Base-by-base conservation (phyloP, 1,140 invertebrate species). In the Drosophila quadrilineata region DNA sequence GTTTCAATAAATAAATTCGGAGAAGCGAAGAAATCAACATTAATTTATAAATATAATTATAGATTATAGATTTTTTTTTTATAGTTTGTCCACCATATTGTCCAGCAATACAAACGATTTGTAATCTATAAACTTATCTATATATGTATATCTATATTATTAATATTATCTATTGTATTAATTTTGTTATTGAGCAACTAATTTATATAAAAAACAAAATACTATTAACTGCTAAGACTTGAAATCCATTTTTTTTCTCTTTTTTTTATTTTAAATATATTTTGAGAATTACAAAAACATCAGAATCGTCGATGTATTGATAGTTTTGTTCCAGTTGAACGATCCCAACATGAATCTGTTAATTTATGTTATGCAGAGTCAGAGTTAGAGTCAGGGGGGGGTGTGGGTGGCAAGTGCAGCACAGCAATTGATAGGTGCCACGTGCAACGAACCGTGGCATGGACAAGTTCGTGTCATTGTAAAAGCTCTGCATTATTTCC, bases 121-220 rank as follows among this genome's bases (percentile, higher is more conserved):
- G 29, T 14, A 50, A 26, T 17, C 16, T 68, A 77, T 36, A n/a
- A n/a, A n/a, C n/a, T n/a, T n/a, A n/a, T n/a, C n/a, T n/a, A n/a
- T n/a, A n/a, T n/a, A n/a, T n/a, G n/a, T n/a, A n/a, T n/a, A n/a
- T n/a, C n/a, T n/a, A n/a, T n/a, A n/a, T n/a, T n/a, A n/a, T n/a
- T n/a, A n/a, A n/a, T n/a, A n/a, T n/a, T n/a, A n/a, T n/a, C n/a
- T n/a, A n/a, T n/a, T n/a, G n/a, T 59, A 60, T 77, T 75, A 75
- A 71, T 75, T n/a, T 75, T 75, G 73, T 75, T 75, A 66, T 75
- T 59, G 52, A n/a, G n/a, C 45, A 76, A 77, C 63, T 76, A 77
- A 76, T 77, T 76, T 76, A 76, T 68, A 72, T 28, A 63, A 77
- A n/a, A n/a, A n/a, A n/a, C n/a, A n/a, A n/a, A n/a, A 31, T 77